Base-by-base conservation (phyloP, 2,888 invertebrate genomes). In the Marasmarcha lunaedactyla region DNA sequence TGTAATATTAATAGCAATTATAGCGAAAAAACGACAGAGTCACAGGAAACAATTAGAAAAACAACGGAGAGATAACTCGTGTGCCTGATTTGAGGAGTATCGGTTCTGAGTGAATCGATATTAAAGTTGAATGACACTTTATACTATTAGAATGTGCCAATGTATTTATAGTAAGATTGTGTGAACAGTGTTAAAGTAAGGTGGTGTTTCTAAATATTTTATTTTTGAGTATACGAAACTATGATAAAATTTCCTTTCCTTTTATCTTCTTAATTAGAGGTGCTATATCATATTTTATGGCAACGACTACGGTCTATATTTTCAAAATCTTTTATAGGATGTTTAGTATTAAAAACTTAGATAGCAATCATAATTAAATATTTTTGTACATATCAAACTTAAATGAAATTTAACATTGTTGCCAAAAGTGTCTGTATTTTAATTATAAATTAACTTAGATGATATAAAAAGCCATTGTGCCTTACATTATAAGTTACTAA, bases 381-480 rank as follows among this genome's bases (percentile, higher is more conserved):
- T 81, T 81, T 83, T 83, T 83, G 81, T 81, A 83, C 81, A 83
- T 83, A 83, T 83, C 81, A 83, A 70, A 69, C 71, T 71, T 77
- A 69, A 72, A 61, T 60, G 63, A 57, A 64, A 14, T 3, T 34
- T 13, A 34, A 12, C 4, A 34, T 63, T 68, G 81, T 81, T 81
- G 81, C 81, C 81, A 71, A 71, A 63, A 71, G 72, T 76, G 77
- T 79, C 71, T 71, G 71, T 59, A 49, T 46, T 51, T 42, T 35
- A 40, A 46, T 34, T 59, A 9, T 70, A 69, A 51, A 64, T 61
- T 69, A 52, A 14, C 61, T 63, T 73, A 81, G 76, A 53, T 34
- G 2, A 34, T 7, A 20, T 34, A 13, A 34, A 14, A 79, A 71
- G 72, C 73, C 67, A 71, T 76, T 71, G 81, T 83, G 81, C 81